phyloP scores from a whole-genome alignment of 2,113 vertebrate species.

The Pollachius pollachius region DNA sequence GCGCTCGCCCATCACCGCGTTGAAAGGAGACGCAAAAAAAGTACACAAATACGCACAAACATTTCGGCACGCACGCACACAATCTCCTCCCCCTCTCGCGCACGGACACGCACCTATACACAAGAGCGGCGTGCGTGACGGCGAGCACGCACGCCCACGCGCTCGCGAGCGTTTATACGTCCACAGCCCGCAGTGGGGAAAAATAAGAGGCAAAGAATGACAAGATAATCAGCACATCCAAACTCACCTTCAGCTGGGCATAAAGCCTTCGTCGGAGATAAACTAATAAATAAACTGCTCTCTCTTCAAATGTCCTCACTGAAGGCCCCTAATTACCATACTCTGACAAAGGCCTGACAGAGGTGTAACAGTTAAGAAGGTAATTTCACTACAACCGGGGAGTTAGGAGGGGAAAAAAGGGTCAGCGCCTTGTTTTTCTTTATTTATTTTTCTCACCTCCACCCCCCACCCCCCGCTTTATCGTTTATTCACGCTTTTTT shows the following conservation, averaged over 20 bases:
- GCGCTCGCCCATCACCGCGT: conserved; percentile 54
- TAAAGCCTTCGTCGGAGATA: conserved; percentile 70
- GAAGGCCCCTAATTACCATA: conserved; percentile 74
- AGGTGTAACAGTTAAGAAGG: conserved; percentile 80
- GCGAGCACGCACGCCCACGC: background rate
- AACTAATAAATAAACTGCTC: conserved; percentile 82
- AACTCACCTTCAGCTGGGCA: conserved; percentile 75
- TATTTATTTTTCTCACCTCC: conserved; percentile 20
- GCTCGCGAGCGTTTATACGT: background rate
- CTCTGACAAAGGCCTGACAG: conserved; percentile 76
- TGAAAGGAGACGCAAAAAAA: conserved; percentile 38
- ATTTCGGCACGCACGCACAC: conserved; percentile 22
- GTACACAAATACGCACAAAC: conserved; percentile 19
- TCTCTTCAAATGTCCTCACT: conserved; percentile 71
- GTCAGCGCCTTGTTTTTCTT: conserved; percentile 48
- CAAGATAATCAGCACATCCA: conserved; percentile 81
- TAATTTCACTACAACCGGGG: conserved; percentile 75
- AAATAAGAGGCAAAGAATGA: conserved; percentile 60
- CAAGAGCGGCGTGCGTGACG: background rate
- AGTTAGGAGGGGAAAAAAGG: conserved; percentile 65
- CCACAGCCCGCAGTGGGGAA: conserved; percentile 28
- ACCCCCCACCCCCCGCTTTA: conserved; percentile 54
- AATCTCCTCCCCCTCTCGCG: background rate
- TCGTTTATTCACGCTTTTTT: conserved; percentile 67
- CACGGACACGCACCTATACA: background rate